Evolutionary conservation across 2,888 invertebrate species (phyloP), one percentile per base, ranked within the genome.

Genomic region (Athrips mouffetella): DNA sequence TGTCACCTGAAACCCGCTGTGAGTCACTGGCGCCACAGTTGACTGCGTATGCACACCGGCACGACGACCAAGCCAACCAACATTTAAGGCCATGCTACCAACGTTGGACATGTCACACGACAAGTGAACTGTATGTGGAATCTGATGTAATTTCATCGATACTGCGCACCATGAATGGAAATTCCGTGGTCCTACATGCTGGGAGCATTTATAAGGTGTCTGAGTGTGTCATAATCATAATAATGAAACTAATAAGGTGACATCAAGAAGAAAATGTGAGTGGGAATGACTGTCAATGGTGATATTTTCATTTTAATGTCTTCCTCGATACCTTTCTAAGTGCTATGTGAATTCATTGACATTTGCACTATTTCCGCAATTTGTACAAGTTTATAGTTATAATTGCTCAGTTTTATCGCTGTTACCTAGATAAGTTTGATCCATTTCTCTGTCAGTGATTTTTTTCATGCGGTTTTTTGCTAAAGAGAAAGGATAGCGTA

Each of bases 1-100:
- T 49, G 48, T 51, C 42, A 47, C 48, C 33, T 50, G 35, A 46
- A 49, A 45, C 51, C 47, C 49, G n/a, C n/a, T n/a, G n/a, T 47
- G 49, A 45, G 45, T 41, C 41, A 42, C 16, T 31, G 51, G 49
- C 48, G 51, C 48, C 52, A 51, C 33, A n/a, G 46, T 49, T 23
- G 13, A 25, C 35, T 45, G 44, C 44, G 29, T 18, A 29, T 30
- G 20, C 44, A 6, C 29, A 29, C n/a, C n/a, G n/a, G 21, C 18
- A 37, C 21, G 11, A 11, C 18, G 5, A 8, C 1, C 3, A 35
- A 18, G 10, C 1, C 37, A 20, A 8, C 11, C 21, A 21, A 37
- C 20, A 37, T 21, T 20, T 37, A 37, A 37, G 37, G 21, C 37
- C 37, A 37, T 21, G 37, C 18, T 37, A 10, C 21, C 37, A 37